Conservation (phyloP, 2,797 vertebrate genomes). For the Hemitrygon akajei region DNA sequence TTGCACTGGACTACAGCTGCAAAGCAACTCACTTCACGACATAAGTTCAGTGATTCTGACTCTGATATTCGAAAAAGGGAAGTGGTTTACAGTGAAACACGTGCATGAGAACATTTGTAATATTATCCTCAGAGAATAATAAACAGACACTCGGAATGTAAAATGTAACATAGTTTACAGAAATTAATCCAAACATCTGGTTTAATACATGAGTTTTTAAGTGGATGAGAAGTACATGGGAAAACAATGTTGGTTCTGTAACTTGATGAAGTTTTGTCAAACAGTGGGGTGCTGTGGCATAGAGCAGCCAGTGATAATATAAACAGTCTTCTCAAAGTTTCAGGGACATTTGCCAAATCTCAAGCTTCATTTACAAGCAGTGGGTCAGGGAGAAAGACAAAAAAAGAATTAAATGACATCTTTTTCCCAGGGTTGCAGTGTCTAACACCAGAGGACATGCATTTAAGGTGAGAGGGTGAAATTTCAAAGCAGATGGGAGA, state of each 20-base stretch:
- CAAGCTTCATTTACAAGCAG: slow-evolving; percentile 68
- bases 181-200: slow-evolving; percentile 95
- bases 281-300: slow-evolving; percentile 60
- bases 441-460: no score
- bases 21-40: no score
- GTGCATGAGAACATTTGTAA: slow-evolving; percentile 76
- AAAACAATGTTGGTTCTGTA: slow-evolving; percentile 78
- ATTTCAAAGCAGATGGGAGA: no score
- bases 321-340: slow-evolving; percentile 84
- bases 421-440: no score
- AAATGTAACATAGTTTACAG: slow-evolving; percentile 89
- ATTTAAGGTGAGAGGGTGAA: no score
- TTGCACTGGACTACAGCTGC: not conserved
- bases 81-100: slow-evolving; percentile 61
- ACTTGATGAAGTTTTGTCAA: slow-evolving; percentile 81
- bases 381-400: slow-evolving; percentile 80
- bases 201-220: slow-evolving; percentile 83
- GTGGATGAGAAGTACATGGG: slow-evolving; percentile 73
- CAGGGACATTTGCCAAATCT: slow-evolving; percentile 69
- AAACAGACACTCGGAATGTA: slow-evolving; percentile 83
- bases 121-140: slow-evolving; percentile 78
- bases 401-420: slow-evolving; percentile 62
- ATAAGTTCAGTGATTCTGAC: no score
- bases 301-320: slow-evolving; percentile 79
- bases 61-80: slow-evolving; percentile 55